phyloP scores from a whole-genome alignment of 2,113 vertebrate genomes.

The Rhipidura dahli region DNA sequence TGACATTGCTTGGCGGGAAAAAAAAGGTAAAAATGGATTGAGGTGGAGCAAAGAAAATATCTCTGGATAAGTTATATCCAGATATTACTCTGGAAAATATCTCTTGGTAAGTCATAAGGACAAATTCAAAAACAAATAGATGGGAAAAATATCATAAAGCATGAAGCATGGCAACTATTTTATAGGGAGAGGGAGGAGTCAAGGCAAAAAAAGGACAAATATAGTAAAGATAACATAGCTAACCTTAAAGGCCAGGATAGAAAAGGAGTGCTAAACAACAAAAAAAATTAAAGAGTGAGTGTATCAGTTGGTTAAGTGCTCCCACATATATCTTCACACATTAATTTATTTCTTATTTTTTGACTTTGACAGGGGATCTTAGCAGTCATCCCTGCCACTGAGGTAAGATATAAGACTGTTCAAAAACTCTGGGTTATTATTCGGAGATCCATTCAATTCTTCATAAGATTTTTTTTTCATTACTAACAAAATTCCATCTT shows the following conservation, averaged over 20 bases:
- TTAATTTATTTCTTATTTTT: not conserved
- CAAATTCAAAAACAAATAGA: not conserved
- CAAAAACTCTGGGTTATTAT: not conserved
- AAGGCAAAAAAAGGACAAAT: not conserved
- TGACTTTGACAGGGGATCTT: not conserved
- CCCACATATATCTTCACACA: not conserved
- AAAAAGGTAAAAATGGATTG: not conserved
- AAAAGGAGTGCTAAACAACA: not conserved
- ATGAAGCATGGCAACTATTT: not conserved
- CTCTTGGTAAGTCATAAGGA: not conserved
- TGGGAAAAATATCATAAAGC: not conserved
- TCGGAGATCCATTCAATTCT: not conserved
- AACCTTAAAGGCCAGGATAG: not conserved
- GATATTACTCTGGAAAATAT: not conserved
- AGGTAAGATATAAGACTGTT: not conserved
- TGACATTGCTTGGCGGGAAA: not conserved
- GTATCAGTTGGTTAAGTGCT: not conserved
- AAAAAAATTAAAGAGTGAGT: not conserved
- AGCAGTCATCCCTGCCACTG: not conserved
- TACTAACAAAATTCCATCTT: not conserved
- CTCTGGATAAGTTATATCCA: not conserved
- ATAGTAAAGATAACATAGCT: not conserved
- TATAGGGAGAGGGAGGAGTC: not conserved
- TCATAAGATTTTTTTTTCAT: not conserved
- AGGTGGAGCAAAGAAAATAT: not conserved